Evolutionary conservation across 2,888 invertebrate genomes (phyloP), one percentile per base, ranked within the genome.

Genomic region (Xylocampa areola): DNA sequence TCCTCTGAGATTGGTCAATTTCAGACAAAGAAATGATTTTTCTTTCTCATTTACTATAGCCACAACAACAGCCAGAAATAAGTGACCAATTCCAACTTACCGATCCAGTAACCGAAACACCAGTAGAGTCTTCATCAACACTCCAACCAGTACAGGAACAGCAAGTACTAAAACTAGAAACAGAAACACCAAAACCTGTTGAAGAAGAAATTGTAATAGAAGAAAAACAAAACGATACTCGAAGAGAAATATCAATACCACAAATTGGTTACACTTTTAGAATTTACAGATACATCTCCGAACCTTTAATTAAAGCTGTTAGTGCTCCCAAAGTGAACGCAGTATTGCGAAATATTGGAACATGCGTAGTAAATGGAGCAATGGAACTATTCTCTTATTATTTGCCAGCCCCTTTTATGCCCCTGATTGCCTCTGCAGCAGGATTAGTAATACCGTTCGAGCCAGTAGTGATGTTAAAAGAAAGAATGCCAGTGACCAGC

Each of bases 361-460:
- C 87, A 0, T 93, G 93, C 47, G 57, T 90, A 0, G 93, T 93
- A 0, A 93, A 93, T 25, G 93, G 93, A 0, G 87, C 84, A 0
- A 89, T 93, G 89, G 93, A 93, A 32, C 63, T 93, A 0, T 66
- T 93, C 6, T 81, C 91, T 0, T 84, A 82, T 37, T 93, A 88
- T 51, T 75, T 92, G 0, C 93, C 93, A 17, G 86, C 92, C 0
- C 90, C 93, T 0, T 65, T 92, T 1, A 90, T 93, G 55, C 93
- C 93, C 0, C 61, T 93, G 0, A 82, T 93, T 72, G 91, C 93
- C 0, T 83, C 91, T 7, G 89, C 86, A 4, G 93, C 93, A 0
- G 92, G 92, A 0, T 82, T 89, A 75, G 41, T 92, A 0, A 91
- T 93, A 62, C 93, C 93, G 0, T 93, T 92, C 55, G 93, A 93